phyloP scores from a whole-genome alignment of 1,140 invertebrate species.

The Drosophila guanche region DNA sequence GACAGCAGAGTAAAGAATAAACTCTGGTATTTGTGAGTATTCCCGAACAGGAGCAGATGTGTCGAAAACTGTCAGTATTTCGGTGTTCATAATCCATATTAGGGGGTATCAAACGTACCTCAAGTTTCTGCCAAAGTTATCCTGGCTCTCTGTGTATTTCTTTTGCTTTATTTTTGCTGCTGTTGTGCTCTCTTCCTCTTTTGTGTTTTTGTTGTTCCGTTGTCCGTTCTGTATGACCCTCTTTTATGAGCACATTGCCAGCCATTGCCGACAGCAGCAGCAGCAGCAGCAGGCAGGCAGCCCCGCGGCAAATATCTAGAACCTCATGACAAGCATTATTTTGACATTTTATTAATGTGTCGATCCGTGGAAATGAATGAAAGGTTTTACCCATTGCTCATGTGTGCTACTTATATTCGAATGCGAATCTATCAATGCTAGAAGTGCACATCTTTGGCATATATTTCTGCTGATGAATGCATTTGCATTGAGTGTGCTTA shows the following conservation, averaged over 20 bases:
- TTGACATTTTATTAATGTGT: slow-evolving; percentile 61
- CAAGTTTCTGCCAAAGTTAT: no score
- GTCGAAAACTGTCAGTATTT: no score
- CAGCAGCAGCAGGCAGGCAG: no score
- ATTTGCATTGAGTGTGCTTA: no score
- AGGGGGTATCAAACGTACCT: no score
- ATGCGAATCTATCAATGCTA: not conserved
- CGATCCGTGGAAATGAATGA: slow-evolving; percentile 25
- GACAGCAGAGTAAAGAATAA: no score
- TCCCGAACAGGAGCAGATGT: no score
- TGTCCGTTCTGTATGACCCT: slow-evolving; percentile 27
- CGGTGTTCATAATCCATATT: not conserved
- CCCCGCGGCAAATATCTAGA: slow-evolving; percentile 28
- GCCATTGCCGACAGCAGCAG: slow-evolving; percentile 34
- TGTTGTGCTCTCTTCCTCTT: slow-evolving; percentile 9
- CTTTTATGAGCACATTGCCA: slow-evolving; percentile 25
- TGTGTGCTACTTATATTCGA: slow-evolving; percentile 10
- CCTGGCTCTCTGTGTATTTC: no score
- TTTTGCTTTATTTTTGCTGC: slow-evolving; percentile 30
- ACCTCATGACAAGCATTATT: slow-evolving; percentile 56
- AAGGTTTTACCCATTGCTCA: slow-evolving; percentile 44
- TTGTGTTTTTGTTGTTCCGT: slow-evolving; percentile 2
- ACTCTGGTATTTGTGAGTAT: no score
- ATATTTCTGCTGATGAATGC: not conserved
- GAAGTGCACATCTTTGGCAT: not conserved